Evolutionary conservation across 2,113 vertebrate species (phyloP).

Genomic region (Puffinus mauretanicus): DNA sequence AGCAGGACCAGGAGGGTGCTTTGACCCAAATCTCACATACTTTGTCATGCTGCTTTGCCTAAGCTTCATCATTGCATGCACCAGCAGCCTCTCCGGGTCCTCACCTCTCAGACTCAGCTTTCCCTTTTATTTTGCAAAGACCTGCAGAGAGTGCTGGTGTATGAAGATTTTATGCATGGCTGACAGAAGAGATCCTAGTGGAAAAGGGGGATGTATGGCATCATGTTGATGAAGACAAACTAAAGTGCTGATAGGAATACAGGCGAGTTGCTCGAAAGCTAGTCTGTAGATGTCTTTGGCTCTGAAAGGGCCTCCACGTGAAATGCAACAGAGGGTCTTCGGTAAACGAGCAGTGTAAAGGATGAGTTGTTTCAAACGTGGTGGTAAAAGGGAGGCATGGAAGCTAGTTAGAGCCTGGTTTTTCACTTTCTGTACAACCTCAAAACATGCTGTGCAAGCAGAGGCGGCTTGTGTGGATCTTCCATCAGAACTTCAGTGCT

Average conservation of each 20-base stretch:
- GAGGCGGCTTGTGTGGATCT: background rate
- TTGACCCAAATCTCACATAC: background rate
- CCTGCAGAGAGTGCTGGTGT: background rate
- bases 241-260: background rate
- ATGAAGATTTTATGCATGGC: background rate
- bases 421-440: background rate
- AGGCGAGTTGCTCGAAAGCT: background rate
- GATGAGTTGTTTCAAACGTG: background rate
- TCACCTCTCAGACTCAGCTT: background rate
- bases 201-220: background rate
- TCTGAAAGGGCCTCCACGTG: background rate
- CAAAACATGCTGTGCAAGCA: background rate
- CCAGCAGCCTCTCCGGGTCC: background rate
- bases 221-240: background rate
- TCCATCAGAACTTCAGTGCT: background rate
- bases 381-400: background rate
- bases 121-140: background rate
- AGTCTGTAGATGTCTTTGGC: background rate
- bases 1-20: background rate
- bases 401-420: background rate
- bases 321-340: background rate
- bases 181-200: background rate
- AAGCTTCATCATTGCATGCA: background rate
- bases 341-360: background rate
- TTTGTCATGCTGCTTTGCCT: background rate